Conservation (phyloP, 2,113 vertebrate species). For the Sardina pilchardus region DNA sequence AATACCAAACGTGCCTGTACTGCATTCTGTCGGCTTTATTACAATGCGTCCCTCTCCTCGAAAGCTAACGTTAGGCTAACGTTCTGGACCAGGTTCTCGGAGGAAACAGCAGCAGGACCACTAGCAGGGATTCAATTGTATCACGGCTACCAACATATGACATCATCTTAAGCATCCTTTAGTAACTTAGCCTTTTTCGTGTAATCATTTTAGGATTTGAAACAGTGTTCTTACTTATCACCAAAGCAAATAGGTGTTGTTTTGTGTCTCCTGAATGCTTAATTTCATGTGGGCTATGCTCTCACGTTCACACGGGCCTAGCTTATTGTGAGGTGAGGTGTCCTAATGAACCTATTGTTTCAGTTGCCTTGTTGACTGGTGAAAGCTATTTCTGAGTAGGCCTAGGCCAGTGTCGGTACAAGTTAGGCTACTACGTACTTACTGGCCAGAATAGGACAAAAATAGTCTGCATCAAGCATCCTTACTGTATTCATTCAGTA, state of each 20-base stretch:
- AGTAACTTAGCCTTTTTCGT: background rate
- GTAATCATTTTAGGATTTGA: background rate
- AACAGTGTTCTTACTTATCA: background rate
- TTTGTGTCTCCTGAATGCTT: background rate
- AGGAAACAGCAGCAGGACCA: background rate
- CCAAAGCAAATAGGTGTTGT: background rate
- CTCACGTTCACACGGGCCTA: background rate
- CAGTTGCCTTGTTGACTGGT: background rate
- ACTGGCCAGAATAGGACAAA: background rate
- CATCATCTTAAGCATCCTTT: background rate
- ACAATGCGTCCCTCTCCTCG: background rate
- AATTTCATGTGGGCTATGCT: background rate
- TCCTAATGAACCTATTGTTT: constrained; percentile 12
- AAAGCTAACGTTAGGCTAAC: constrained; percentile 12
- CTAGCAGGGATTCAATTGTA: background rate
- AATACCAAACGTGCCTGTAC: background rate
- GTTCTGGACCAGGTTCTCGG: background rate
- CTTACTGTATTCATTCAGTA: background rate
- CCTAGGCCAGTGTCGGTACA: background rate
- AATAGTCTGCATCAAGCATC: background rate
- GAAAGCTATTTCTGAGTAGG: background rate
- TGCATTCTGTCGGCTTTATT: background rate
- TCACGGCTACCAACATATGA: constrained; percentile 7
- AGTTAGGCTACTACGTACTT: background rate
- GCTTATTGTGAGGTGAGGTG: constrained; percentile 9